Base-by-base conservation (phyloP, 2,888 invertebrate genomes). In the Bellardia pandia region DNA sequence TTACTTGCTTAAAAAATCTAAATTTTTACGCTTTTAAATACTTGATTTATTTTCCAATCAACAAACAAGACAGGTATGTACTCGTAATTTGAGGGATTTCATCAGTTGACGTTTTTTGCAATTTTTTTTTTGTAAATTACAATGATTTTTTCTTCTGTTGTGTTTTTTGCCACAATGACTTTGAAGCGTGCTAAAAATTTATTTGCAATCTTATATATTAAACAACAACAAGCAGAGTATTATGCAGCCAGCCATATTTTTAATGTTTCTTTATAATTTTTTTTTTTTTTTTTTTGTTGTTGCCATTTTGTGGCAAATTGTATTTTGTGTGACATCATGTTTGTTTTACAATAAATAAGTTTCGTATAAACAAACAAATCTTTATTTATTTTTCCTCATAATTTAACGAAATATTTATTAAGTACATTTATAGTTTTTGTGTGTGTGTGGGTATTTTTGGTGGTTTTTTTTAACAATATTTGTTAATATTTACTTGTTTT, bases 141-240 rank as follows among this genome's bases (percentile, higher is more conserved):
- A 14, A 13, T 48, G 14, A 48, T 48, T 14, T 11, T 13, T 13
- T 48, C 8, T 48, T 48, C 8, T 48, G 8, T 48, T 7, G 8
- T 48, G 4, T 66, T 53, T 51, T 3, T 62, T 66, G 11, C 40
- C 53, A 53, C 53, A 45, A 75, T 62, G 56, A 37, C 45, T 74
- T 53, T 58, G 56, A 74, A 81, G 66, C 74, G 80, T 81, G 80
- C 74, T 62, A 62, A 74, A 74, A 45, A 66, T 56, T 62, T 69
- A 9, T 64, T 53, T 74, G 30, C 30, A 40, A 6, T 9, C 13
- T 45, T 13, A 45, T 9, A n/a, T 53, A 53, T 64, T 11, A 1
- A 45, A 16, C 53, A 53, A 53, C 45, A 45, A 16, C 16, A 56
- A 56, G 7, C 23, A 23, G 56, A 16, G 23, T 56, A 23, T 9